Evolutionary conservation across 2,797 vertebrate species (phyloP).

Genomic region (Argya squamiceps): DNA sequence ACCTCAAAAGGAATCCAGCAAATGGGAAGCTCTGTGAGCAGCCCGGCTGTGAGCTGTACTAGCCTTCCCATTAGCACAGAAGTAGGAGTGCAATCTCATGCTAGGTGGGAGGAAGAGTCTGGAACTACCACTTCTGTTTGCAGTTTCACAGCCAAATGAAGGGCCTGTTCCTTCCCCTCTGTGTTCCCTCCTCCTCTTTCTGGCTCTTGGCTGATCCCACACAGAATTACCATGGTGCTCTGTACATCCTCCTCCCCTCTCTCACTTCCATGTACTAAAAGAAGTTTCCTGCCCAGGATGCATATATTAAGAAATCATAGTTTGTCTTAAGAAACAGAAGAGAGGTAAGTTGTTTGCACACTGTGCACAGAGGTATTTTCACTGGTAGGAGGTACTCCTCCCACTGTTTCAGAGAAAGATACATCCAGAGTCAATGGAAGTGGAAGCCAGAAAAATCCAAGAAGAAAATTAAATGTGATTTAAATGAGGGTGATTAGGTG

Average conservation of each 20-base stretch:
- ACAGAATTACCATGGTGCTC: background rate
- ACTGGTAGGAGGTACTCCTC: background rate
- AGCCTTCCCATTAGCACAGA: background rate
- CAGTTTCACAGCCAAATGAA: background rate
- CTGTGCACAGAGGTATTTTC: background rate
- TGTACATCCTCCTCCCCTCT: background rate
- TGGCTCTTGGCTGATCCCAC: conserved; percentile 21
- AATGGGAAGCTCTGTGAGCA: background rate
- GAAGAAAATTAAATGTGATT: background rate
- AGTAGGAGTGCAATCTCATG: background rate
- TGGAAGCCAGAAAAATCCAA: background rate
- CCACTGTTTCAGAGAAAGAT: background rate
- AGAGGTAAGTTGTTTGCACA: background rate
- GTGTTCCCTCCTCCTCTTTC: background rate
- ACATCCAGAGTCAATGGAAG: background rate
- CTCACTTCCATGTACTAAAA: background rate
- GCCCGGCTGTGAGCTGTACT: background rate
- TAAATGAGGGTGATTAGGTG: background rate
- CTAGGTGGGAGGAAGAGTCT: conserved; percentile 23
- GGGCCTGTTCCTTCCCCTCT: conserved; percentile 16
- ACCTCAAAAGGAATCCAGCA: background rate
- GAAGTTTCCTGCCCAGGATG: background rate
- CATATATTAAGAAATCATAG: background rate
- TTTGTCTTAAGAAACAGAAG: background rate
- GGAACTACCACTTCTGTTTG: conserved; percentile 41